These are phyloP conservation scores for Papilio protenor DNA, from an alignment of 2,888 invertebrate species.

Conservation along the genomic window DNA sequence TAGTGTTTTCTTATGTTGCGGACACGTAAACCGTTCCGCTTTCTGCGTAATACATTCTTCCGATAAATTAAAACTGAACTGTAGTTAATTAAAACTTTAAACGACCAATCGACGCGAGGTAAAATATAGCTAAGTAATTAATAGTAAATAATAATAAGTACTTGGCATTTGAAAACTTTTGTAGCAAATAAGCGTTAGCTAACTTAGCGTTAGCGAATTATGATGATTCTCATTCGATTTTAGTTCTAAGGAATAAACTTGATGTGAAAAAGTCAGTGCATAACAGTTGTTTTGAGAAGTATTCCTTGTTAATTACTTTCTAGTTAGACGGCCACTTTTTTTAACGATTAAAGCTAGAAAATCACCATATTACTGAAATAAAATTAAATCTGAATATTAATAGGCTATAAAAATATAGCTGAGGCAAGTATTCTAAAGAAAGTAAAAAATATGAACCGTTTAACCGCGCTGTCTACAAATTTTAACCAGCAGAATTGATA, in stretches of 20 bases:
- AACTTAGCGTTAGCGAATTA: too few species aligned
- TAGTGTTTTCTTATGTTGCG: background rate
- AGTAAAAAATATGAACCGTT: background rate
- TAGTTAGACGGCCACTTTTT: too few species aligned
- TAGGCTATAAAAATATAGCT: background rate
- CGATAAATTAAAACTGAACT: constrained; percentile 16
- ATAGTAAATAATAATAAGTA: too few species aligned
- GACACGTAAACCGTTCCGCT: constrained; percentile 23
- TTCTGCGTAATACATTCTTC: constrained; percentile 25
- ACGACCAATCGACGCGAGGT: background rate
- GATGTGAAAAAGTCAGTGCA: background rate
- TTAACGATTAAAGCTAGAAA: background rate
- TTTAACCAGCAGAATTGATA: background rate
- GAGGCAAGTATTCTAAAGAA: background rate
- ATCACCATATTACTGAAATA: background rate
- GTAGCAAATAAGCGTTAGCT: too few species aligned
- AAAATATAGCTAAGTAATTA: background rate
- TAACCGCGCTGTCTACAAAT: background rate
- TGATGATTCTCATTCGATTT: too few species aligned
- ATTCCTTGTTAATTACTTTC: background rate
- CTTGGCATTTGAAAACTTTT: too few species aligned
- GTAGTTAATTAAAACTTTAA: background rate
- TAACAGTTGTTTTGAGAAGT: background rate
- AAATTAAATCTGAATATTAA: background rate
- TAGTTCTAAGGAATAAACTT: background rate